These are phyloP conservation scores for Polylopha cassiicola DNA, from an alignment of 2,888 invertebrate species.

Conservation along the genomic window DNA sequence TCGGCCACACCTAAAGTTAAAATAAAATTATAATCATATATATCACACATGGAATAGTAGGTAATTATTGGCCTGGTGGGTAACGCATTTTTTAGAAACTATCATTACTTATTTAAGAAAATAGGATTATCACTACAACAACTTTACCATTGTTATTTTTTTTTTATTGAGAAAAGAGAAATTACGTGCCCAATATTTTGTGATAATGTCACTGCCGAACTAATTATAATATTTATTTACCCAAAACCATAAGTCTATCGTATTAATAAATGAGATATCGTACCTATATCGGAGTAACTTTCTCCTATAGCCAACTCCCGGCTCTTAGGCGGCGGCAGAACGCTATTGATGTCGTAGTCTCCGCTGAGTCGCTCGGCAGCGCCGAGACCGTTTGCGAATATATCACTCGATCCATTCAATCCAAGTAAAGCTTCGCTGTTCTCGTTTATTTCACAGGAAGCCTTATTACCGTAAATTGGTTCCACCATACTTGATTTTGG, in stretches of 20 bases:
- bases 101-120: no score
- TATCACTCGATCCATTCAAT: constrained; percentile 62
- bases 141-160: no score
- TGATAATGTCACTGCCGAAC: no score
- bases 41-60: no score
- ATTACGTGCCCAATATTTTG: no score
- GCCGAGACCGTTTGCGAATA: constrained; percentile 64
- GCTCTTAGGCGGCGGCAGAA: constrained; percentile 69
- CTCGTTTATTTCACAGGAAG: constrained; percentile 62
- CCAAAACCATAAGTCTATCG: no score
- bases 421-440: constrained; percentile 59
- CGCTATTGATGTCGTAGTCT: constrained; percentile 69
- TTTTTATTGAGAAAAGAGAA: background rate
- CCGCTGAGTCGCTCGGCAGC: constrained; percentile 62
- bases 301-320: constrained; percentile 73
- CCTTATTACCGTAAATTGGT: constrained; percentile 71
- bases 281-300: constrained; percentile 74
- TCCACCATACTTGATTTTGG: constrained; percentile 64
- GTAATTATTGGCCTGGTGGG: no score
- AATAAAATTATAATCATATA: constrained; percentile 21
- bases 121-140: no score
- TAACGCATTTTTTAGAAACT: no score
- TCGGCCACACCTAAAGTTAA: constrained; percentile 65
- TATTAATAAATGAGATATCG: constrained; percentile 25
- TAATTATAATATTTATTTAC: no score